Base-by-base conservation (phyloP, 1,140 invertebrate genomes). In the Himalopsyche phryganea region DNA sequence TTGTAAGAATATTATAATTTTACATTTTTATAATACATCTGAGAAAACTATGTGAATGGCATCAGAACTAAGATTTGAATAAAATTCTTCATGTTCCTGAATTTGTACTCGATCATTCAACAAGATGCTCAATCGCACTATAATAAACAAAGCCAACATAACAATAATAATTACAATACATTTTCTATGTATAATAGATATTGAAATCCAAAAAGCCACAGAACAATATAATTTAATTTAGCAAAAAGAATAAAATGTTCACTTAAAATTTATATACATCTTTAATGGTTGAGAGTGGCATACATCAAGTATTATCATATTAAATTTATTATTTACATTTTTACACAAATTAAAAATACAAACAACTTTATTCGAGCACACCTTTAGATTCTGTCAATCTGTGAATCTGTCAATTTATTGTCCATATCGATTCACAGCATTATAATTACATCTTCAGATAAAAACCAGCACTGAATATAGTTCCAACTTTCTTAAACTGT, bases 21-120 rank as follows among this genome's bases (percentile, higher is more conserved):
- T 54, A 42, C 18, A n/a, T 52, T 41, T 41, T 4, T 44, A 52
- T 52, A 52, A 44, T 42, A 52, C 44, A 41, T 36, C 38, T 42
- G 13, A 52, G n/a, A 52, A 23, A 54, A 36, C 23, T 32, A 35
- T 28, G 28, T 45, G 36, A 42, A 45, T 35, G 41, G 38, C 38
- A 40, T 40, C 38, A 40, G 15, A 40, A 13, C 15, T 54, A 36
- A 38, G 42, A 20, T 54, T 19, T 45, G 32, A 45, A 45, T 17
- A 45, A 35, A 54, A 42, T 52, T 52, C 20, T 38, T 52, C 32
- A 28, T 5, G 23, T 28, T 28, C 23, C 23, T 28, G 23, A 28
- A n/a, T 52, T 52, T 52, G 50, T 52, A 52, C 50, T 52, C 42
- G 23, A 44, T 40, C 23, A 28, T 28, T 28, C 23, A 28, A 5